Percentiles rank a stretch among this genome's conserved stretches.
Evolutionary conservation across 2,113 vertebrate genomes (phyloP).

Genomic region (Leucoraja erinaceus): DNA sequence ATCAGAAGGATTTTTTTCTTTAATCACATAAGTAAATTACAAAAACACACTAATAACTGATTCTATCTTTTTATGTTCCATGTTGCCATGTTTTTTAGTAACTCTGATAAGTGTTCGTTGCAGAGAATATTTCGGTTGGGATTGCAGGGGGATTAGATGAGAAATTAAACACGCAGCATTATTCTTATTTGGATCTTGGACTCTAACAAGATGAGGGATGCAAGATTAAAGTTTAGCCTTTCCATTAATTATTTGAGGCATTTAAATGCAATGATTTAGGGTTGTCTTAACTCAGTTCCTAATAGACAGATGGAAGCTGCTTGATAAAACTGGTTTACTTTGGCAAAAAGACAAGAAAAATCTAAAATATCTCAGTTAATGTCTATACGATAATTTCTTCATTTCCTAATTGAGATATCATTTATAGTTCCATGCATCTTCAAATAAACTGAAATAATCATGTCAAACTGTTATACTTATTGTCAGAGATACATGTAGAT

Average conservation of each 20-base stretch:
- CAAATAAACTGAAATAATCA: background rate
- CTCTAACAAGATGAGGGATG: background rate
- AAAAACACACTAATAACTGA: too few species aligned
- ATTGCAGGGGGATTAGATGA: background rate
- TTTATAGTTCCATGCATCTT: background rate
- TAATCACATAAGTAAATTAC: too few species aligned
- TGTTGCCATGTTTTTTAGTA: background rate
- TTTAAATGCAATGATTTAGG: background rate
- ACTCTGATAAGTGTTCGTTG: background rate
- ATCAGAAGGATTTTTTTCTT: too few species aligned
- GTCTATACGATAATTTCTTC: too few species aligned
- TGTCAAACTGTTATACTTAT: background rate
- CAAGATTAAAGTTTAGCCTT: background rate
- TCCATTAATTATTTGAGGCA: background rate
- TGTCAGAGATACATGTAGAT: background rate
- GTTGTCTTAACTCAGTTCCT: background rate
- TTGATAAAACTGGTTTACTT: background rate
- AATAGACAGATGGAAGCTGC: background rate
- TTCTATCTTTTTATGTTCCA: background rate
- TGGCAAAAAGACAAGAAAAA: background rate
- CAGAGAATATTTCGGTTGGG: background rate
- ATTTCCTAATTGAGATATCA: background rate
- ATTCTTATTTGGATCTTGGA: background rate
- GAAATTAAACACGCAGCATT: background rate
- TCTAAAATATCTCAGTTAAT: background rate